Conservation (phyloP, 2,113 vertebrate genomes). For the Nannospalax galili region DNA sequence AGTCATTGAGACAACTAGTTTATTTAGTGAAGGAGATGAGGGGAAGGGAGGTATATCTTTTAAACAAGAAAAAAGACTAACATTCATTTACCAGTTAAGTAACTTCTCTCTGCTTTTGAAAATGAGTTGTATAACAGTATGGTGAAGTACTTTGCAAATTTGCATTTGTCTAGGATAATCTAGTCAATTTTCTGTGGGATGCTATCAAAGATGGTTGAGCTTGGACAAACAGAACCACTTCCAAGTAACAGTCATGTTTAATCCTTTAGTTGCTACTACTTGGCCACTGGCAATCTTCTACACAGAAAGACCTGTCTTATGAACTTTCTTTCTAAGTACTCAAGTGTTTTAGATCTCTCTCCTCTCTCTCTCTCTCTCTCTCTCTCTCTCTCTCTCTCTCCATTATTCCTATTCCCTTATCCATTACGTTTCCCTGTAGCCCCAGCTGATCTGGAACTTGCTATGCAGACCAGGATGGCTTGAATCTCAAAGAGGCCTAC, state of each 20-base stretch:
- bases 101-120: neutral
- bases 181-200: neutral
- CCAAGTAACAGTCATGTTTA: slow-evolving; percentile 17
- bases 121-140: neutral
- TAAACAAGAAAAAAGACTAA: neutral
- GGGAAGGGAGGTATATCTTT: neutral
- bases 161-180: neutral
- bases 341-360: neutral
- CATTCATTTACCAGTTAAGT: neutral
- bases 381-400: too few relatives aligned
- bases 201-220: neutral
- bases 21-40: neutral
- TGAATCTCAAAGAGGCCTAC: too few relatives aligned
- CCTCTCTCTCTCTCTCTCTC: too few relatives aligned
- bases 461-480: too few relatives aligned
- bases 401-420: too few relatives aligned
- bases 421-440: too few relatives aligned
- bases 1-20: neutral
- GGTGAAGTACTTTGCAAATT: neutral
- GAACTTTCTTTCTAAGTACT: neutral
- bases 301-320: neutral
- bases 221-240: neutral
- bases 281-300: neutral
- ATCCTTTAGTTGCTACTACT: neutral
- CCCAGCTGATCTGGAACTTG: too few relatives aligned